A percentile compares a stretch with the other conserved stretches of the same genome.
phyloP scores from a whole-genome alignment of 2,888 invertebrate species.

The Spilosoma lubricipeda region DNA sequence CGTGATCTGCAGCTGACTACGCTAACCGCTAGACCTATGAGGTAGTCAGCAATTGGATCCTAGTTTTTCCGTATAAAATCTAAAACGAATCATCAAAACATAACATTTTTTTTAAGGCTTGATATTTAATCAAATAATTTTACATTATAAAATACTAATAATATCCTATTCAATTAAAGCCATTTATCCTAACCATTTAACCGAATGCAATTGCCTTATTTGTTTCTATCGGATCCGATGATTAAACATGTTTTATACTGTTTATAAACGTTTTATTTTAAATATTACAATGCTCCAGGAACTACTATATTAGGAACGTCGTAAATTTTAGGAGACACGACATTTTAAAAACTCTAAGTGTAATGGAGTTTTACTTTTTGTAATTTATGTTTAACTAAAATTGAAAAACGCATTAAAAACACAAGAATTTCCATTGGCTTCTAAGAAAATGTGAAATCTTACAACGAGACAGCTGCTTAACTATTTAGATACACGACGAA shows the following conservation, averaged over 20 bases:
- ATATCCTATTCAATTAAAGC: neutral
- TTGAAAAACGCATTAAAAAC: constrained; percentile 60
- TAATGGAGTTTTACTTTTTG: constrained; percentile 47
- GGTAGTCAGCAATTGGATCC: constrained; percentile 7
- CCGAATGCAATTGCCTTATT: neutral
- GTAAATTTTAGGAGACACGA: constrained; percentile 42
- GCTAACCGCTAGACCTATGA: too few species aligned
- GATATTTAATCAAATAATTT: neutral
- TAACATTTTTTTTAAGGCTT: neutral
- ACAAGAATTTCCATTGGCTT: constrained; percentile 73
- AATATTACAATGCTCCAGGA: constrained; percentile 28
- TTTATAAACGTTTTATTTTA: constrained; percentile 32
- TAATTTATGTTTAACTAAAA: constrained; percentile 59
- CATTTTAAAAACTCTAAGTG: constrained; percentile 41
- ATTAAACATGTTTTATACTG: constrained; percentile 15
- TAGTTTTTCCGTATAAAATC: constrained; percentile 27
- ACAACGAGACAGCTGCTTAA: constrained; percentile 77
- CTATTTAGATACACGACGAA: constrained; percentile 79
- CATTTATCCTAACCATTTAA: too few species aligned
- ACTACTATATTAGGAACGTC: constrained; percentile 37
- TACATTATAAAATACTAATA: neutral
- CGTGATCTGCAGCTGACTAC: too few species aligned
- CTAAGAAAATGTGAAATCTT: constrained; percentile 72
- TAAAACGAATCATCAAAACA: neutral
- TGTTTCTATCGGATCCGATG: neutral